Evolutionary conservation across 92 coral and sea anemone genomes (phyloP).

Genomic region (Phenganax marumi): DNA sequence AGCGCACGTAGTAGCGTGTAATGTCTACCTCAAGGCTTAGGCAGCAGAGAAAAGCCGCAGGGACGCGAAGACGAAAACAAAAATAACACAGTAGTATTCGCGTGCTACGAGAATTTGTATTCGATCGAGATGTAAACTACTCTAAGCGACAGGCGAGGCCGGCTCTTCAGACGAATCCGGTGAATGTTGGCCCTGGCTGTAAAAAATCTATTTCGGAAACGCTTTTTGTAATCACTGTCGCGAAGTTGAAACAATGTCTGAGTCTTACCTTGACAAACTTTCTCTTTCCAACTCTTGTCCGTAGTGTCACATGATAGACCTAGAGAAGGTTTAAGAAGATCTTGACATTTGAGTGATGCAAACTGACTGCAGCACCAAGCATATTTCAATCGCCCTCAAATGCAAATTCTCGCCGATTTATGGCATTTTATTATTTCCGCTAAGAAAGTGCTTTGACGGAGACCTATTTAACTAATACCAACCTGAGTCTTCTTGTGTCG

Average conservation of each 20-base stretch:
- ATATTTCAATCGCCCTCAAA: not conserved
- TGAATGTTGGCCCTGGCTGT: constrained; percentile 3
- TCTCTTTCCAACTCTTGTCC: not conserved
- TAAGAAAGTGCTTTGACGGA: constrained; percentile 3
- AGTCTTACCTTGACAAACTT: constrained; percentile 12
- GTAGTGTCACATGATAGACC: constrained; percentile 14
- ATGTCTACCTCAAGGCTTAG: constrained; percentile 32
- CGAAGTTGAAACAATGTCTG: constrained; percentile 29
- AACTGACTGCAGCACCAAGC: not conserved
- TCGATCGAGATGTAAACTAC: no score
- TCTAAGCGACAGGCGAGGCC: not conserved
- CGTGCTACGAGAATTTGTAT: no score
- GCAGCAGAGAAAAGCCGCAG: constrained; percentile 30
- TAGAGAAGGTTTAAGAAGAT: not conserved
- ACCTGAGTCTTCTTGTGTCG: constrained; percentile 33
- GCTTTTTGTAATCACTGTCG: constrained; percentile 24
- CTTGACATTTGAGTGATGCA: not conserved
- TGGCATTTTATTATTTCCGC: constrained; percentile 37
- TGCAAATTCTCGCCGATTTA: constrained; percentile 25
- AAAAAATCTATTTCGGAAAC: constrained; percentile 34
- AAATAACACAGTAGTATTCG: constrained; percentile 2
- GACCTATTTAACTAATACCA: not conserved
- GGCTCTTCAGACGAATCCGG: constrained; percentile 33
- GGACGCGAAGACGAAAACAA: constrained; percentile 10
- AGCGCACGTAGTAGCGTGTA: not conserved